Conservation (phyloP, 2,888 invertebrate genomes). For the Ophion slaviceki region DNA sequence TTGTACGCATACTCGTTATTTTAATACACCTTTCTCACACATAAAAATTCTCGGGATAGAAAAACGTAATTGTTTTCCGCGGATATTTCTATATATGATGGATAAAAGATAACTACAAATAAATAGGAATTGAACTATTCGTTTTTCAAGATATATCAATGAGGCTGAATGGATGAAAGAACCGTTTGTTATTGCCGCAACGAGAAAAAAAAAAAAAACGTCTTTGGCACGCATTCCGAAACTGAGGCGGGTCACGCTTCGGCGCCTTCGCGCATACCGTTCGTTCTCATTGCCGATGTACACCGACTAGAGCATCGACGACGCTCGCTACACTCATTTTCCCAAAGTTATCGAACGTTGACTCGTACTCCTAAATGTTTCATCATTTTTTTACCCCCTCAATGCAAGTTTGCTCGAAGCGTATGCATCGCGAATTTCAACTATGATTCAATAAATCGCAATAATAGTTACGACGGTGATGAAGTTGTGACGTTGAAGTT, state of each 20-base stretch:
- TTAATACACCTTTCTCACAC: not conserved
- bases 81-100: not conserved
- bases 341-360: conserved; percentile 1
- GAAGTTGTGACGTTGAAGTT: too few species aligned
- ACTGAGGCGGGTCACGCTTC: conserved; percentile 70
- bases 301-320: conserved; percentile 21
- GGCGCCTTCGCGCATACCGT: conserved; percentile 67
- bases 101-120: not conserved
- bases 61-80: not conserved
- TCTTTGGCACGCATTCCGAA: conserved; percentile 75
- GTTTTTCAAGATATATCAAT: not conserved
- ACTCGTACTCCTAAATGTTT: not conserved
- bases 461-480: too few species aligned
- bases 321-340: conserved; percentile 14
- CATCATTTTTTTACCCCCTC: not conserved
- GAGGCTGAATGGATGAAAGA: conserved; percentile 54
- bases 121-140: not conserved
- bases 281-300: conserved; percentile 55
- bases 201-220: conserved; percentile 64
- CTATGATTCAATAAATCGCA: too few species aligned
- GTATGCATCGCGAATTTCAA: too few species aligned
- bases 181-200: conserved; percentile 68
- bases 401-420: not conserved
- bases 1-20: not conserved
- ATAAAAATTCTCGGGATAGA: not conserved